These are phyloP conservation scores for Aratinga solstitialis DNA, from an alignment of 2,797 vertebrate species.

Conservation along the genomic window DNA sequence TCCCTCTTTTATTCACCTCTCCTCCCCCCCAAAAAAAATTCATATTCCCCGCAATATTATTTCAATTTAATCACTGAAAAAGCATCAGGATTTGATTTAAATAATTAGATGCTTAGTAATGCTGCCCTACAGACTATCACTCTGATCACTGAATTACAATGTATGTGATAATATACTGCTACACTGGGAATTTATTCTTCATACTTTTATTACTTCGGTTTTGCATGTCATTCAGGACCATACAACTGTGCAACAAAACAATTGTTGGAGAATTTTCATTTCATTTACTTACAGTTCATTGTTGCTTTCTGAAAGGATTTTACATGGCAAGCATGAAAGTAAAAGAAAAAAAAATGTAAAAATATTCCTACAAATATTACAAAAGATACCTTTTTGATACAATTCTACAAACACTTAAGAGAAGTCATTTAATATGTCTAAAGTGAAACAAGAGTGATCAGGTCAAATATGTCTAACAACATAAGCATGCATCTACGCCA, in stretches of 20 bases:
- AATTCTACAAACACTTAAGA: not conserved
- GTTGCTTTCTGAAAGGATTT: constrained; percentile 74
- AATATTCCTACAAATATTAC: constrained; percentile 38
- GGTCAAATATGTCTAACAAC: not conserved
- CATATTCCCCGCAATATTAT: not conserved
- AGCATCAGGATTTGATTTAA: not conserved
- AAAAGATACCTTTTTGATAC: not conserved
- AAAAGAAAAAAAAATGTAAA: constrained; percentile 60
- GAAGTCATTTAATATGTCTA: not conserved
- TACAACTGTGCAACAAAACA: not conserved
- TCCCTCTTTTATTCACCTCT: not conserved
- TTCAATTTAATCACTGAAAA: not conserved
- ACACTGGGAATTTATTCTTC: not conserved
- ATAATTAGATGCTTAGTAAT: not conserved
- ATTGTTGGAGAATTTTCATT: constrained; percentile 7
- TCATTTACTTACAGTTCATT: constrained; percentile 76
- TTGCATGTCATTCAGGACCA: not conserved
- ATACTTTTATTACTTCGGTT: not conserved
- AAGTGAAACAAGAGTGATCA: not conserved
- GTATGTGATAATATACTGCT: not conserved
- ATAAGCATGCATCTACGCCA: not conserved
- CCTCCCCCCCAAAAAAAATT: not conserved
- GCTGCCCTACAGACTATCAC: not conserved
- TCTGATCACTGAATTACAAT: not conserved
- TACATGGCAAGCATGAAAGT: constrained; percentile 75